A percentile compares a stretch with the other conserved stretches of the same genome.
phyloP scores from a whole-genome alignment of 2,797 vertebrate genomes.

The Glyptemys insculpta region DNA sequence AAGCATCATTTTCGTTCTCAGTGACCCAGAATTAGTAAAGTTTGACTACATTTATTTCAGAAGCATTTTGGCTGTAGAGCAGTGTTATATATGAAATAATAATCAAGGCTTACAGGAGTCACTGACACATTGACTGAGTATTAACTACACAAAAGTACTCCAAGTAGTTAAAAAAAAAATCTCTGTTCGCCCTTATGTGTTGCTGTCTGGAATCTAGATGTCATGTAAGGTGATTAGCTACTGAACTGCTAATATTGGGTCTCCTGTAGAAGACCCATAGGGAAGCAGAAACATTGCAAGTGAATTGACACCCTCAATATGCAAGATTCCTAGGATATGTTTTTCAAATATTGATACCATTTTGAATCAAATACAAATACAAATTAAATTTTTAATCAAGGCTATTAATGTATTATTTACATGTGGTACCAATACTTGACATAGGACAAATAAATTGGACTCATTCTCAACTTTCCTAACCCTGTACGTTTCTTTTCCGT shows the following conservation, averaged over 20 bases:
- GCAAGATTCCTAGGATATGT: not conserved
- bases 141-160: not conserved
- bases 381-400: not conserved
- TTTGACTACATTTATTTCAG: too few species aligned
- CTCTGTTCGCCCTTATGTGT: fast-evolving
- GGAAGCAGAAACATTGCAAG: not conserved
- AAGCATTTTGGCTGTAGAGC: too few species aligned
- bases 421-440: not conserved
- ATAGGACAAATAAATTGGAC: not conserved
- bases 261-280: fast-evolving
- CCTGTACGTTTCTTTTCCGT: not conserved
- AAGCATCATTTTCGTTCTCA: too few species aligned
- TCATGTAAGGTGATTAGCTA: not conserved
- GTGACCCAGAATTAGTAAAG: too few species aligned
- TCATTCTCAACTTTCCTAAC: not conserved
- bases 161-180: not conserved
- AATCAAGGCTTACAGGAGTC: not conserved
- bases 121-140: fast-evolving
- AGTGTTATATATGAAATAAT: not conserved
- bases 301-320: not conserved
- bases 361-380: not conserved
- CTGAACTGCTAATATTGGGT: fast-evolving
- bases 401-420: not conserved
- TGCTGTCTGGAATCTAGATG: not conserved
- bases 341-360: fast-evolving